These are phyloP conservation scores for Taeniopygia guttata DNA, from an alignment of 2,797 vertebrate species.

Conservation along the genomic window DNA sequence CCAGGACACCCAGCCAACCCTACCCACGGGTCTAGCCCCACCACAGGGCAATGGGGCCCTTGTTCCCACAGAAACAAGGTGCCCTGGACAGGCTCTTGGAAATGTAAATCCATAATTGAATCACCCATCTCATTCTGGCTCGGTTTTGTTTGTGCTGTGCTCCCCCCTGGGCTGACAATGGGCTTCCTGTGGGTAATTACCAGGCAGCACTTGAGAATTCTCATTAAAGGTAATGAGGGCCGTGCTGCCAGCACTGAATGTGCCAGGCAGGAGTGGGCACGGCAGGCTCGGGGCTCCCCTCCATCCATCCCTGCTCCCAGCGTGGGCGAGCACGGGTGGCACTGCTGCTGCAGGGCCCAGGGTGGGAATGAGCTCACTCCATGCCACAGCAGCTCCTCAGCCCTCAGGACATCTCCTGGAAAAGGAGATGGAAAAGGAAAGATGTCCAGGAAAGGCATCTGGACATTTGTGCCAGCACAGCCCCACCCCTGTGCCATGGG, in stretches of 20 bases:
- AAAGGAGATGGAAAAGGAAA: no score
- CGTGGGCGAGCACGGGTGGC: fast-evolving
- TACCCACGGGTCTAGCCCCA: not conserved
- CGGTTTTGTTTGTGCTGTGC: constrained; percentile 75
- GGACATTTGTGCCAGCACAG: not conserved
- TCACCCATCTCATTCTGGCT: constrained; percentile 88
- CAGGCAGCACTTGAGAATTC: constrained; percentile 27
- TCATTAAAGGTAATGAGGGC: constrained; percentile 40
- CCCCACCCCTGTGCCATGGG: not conserved
- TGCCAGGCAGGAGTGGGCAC: not conserved
- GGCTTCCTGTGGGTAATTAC: constrained; percentile 62
- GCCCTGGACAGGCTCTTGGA: constrained; percentile 48
- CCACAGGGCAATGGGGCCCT: not conserved
- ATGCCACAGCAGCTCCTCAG: not conserved
- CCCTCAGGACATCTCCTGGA: not conserved
- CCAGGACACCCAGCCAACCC: fast-evolving
- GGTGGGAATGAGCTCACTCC: not conserved
- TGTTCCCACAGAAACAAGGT: not conserved
- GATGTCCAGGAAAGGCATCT: not conserved
- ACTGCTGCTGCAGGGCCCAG: not conserved
- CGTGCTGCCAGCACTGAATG: not conserved
- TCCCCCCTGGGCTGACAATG: constrained; percentile 64
- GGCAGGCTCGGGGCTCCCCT: not conserved
- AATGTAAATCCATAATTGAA: constrained; percentile 82
- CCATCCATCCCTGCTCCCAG: fast-evolving